Conservation (phyloP, 2,888 invertebrate species). For the Hesperia comma region DNA sequence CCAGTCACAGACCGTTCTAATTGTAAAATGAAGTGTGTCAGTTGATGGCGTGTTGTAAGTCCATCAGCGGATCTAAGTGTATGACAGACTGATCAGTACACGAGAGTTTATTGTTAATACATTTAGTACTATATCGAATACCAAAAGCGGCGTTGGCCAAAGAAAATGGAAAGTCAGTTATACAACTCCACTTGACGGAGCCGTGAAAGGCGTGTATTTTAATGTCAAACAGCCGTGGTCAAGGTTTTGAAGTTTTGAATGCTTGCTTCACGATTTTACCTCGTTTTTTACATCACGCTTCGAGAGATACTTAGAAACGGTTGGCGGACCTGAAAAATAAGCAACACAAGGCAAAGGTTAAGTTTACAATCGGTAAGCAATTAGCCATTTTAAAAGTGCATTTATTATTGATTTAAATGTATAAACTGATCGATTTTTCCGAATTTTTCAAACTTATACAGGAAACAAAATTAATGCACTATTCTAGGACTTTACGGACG, state of each 20-base stretch:
- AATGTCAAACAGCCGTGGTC: conserved; percentile 81
- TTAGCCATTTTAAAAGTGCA: background rate
- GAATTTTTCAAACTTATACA: too few relatives aligned
- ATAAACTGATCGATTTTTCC: too few relatives aligned
- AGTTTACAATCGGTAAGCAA: conserved; percentile 18
- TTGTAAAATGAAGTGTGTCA: background rate
- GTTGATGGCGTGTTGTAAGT: background rate
- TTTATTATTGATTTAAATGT: background rate
- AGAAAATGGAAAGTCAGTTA: conserved; percentile 82
- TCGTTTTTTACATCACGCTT: conserved; percentile 48
- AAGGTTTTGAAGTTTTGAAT: conserved; percentile 74
- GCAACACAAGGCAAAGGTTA: conserved; percentile 35
- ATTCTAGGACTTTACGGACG: too few relatives aligned
- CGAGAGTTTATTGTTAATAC: conserved; percentile 3
- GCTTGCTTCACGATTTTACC: conserved; percentile 69
- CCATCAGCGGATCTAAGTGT: background rate
- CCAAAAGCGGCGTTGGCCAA: conserved; percentile 42
- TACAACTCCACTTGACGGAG: conserved; percentile 78
- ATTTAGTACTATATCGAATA: conserved; percentile 26
- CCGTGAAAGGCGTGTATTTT: conserved; percentile 79
- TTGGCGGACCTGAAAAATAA: conserved; percentile 32
- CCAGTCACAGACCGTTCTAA: too few relatives aligned
- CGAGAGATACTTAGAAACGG: conserved; percentile 34
- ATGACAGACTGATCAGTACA: background rate
- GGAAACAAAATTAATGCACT: too few relatives aligned